phyloP scores from a whole-genome alignment of 2,888 invertebrate genomes.

The Notodonta dromedarius region DNA sequence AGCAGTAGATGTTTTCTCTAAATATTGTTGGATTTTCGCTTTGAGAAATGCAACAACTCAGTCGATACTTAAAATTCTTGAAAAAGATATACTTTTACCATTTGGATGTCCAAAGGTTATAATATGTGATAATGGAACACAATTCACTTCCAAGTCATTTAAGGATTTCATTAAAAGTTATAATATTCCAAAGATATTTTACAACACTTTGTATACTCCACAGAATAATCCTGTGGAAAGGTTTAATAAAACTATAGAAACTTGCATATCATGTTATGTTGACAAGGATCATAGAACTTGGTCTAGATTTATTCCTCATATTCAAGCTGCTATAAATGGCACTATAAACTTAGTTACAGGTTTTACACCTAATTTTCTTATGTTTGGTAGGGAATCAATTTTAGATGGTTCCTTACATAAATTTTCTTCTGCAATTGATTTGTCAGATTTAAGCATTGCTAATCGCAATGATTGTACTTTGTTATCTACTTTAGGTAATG shows the following conservation, averaged over 20 bases:
- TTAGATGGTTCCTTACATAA: conserved; percentile 8
- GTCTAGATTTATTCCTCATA: conserved; percentile 8
- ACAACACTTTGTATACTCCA: background rate
- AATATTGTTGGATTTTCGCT: conserved; percentile 10
- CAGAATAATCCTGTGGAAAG: conserved; percentile 6
- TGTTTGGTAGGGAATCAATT: conserved; percentile 13
- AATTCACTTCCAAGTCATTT: conserved; percentile 10
- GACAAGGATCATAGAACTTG: conserved; percentile 7
- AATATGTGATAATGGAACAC: conserved; percentile 13
- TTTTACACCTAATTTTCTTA: conserved; percentile 11
- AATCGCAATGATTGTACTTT: background rate
- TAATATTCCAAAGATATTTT: conserved; percentile 11
- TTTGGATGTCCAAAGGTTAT: conserved; percentile 11
- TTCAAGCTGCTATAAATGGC: conserved; percentile 11
- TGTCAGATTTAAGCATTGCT: conserved; percentile 2
- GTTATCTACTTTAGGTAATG: background rate
- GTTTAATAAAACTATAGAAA: conserved; percentile 9
- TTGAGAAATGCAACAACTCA: conserved; percentile 9
- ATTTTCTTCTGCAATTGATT: background rate
- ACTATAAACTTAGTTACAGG: conserved; percentile 8
- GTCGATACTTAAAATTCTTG: conserved; percentile 7
- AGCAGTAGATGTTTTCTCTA: conserved; percentile 10
- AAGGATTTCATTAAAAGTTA: conserved; percentile 7
- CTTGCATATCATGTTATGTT: conserved; percentile 11
- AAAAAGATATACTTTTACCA: conserved; percentile 9